phyloP scores from a whole-genome alignment of 2,797 vertebrate genomes.

The Gephyroberyx darwinii region DNA sequence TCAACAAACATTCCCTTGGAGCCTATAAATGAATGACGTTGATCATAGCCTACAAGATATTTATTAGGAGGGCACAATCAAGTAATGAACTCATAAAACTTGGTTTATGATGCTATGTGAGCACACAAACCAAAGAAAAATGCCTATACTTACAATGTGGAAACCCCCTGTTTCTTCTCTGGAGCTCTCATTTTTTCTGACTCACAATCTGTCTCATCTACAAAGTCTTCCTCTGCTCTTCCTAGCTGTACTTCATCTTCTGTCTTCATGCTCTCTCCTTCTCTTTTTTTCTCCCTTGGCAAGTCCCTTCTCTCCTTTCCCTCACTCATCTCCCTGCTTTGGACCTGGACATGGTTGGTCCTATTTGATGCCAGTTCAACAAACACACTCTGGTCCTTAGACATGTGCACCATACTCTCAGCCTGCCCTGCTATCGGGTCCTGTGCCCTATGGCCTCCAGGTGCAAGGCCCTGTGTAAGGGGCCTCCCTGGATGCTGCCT shows the following conservation, averaged over 20 bases:
- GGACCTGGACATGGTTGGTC: constrained; percentile 79
- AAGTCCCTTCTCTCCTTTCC: constrained; percentile 59
- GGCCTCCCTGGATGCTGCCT: constrained; percentile 64
- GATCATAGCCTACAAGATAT: constrained; percentile 48
- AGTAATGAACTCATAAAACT: constrained; percentile 38
- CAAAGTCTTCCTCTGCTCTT: constrained; percentile 72
- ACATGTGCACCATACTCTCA: constrained; percentile 70
- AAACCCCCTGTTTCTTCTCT: constrained; percentile 79
- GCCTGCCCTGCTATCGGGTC: constrained; percentile 58
- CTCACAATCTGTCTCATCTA: constrained; percentile 83
- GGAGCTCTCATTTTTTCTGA: constrained; percentile 74
- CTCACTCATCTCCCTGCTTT: constrained; percentile 72
- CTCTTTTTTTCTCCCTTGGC: constrained; percentile 51
- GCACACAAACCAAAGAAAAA: constrained; percentile 53
- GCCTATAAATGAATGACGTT: constrained; percentile 59
- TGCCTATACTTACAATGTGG: constrained; percentile 82
- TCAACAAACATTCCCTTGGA: constrained; percentile 69
- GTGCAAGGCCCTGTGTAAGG: constrained; percentile 54
- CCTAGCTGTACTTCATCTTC: constrained; percentile 53
- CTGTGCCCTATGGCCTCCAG: constrained; percentile 56
- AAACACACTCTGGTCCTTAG: constrained; percentile 76
- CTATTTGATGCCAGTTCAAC: constrained; percentile 73
- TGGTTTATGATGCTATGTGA: constrained; percentile 45
- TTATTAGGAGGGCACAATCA: constrained; percentile 51
- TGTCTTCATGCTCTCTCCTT: constrained; percentile 61